Conservation (phyloP, 2,797 vertebrate genomes). For the Moxostoma hubbsi region DNA sequence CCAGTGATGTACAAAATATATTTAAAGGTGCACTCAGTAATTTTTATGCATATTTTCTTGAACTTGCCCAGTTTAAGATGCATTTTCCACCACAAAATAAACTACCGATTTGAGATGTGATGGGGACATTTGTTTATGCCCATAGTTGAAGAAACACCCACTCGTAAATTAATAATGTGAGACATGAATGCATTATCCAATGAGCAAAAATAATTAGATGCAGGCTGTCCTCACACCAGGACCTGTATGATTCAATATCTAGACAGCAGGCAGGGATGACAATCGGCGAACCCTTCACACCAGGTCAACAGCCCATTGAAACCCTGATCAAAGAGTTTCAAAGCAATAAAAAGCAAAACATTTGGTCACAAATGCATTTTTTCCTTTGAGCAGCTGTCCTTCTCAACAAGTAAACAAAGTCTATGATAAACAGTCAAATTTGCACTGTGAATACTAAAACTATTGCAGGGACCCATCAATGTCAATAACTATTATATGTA, state of each 20-base stretch:
- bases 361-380: neutral
- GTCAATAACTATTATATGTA: neutral
- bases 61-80: too few relatives aligned
- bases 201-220: neutral
- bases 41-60: too few relatives aligned
- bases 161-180: neutral
- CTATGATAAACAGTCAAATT: neutral
- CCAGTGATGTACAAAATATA: too few relatives aligned
- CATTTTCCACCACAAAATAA: too few relatives aligned
- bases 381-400: conserved; percentile 1
- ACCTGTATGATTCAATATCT: conserved; percentile 28
- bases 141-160: too few relatives aligned
- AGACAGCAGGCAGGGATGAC: conserved; percentile 6
- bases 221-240: conserved; percentile 28
- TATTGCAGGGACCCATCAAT: conserved; percentile 2
- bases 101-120: too few relatives aligned
- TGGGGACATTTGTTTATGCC: too few relatives aligned
- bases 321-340: neutral
- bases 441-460: neutral
- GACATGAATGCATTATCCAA: conserved; percentile 1
- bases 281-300: conserved; percentile 11
- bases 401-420: neutral
- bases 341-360: conserved; percentile 6
- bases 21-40: too few relatives aligned
- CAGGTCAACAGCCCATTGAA: neutral